Evolutionary conservation across 1,140 invertebrate genomes (phyloP).

Genomic region (Camponotus vicinus): DNA sequence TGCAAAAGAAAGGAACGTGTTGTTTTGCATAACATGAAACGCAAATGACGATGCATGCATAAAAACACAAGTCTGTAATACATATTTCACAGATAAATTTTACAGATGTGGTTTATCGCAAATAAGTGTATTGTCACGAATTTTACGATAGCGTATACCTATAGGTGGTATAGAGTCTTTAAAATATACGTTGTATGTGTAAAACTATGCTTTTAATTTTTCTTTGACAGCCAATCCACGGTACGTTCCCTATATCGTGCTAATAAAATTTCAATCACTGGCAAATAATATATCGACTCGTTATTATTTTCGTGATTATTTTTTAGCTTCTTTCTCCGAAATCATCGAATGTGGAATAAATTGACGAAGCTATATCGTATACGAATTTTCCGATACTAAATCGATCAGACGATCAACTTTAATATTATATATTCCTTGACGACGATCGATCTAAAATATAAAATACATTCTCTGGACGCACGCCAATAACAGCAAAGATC

Average conservation of each 20-base stretch:
- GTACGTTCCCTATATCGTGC: no score
- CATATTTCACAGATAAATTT: not conserved
- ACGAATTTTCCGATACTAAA: not conserved
- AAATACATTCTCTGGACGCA: conserved; percentile 22
- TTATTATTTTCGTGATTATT: no score
- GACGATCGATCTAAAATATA: not conserved
- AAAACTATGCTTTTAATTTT: not conserved
- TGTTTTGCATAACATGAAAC: conserved; percentile 18
- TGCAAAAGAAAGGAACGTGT: conserved; percentile 12
- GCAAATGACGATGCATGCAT: not conserved
- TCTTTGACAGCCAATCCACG: not conserved
- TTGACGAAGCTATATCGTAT: not conserved
- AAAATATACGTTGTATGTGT: not conserved
- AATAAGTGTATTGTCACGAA: not conserved
- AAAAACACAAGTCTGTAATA: not conserved
- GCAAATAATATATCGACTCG: not conserved
- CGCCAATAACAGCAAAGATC: conserved; percentile 39
- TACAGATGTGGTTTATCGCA: not conserved
- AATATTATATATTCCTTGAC: not conserved
- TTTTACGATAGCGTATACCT: not conserved
- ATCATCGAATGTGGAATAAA: not conserved
- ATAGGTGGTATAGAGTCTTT: not conserved
- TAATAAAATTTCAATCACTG: not conserved
- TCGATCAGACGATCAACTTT: conserved; percentile 1
- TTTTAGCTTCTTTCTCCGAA: not conserved